Conservation (phyloP, 2,113 vertebrate genomes). For the Dipodomys stephensi region DNA sequence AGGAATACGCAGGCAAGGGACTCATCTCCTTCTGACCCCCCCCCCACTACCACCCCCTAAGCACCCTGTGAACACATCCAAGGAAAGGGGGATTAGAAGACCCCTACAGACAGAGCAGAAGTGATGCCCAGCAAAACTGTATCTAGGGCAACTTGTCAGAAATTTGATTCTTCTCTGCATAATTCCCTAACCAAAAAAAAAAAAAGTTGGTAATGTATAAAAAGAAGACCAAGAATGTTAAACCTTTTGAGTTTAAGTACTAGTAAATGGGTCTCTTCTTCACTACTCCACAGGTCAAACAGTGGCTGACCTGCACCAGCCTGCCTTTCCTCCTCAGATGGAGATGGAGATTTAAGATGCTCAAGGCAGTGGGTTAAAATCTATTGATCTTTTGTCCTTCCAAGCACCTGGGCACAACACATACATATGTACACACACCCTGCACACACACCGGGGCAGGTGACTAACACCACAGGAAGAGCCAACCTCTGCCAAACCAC, state of each 20-base stretch:
- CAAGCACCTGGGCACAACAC: neutral
- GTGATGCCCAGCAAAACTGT: neutral
- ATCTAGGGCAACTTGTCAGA: neutral
- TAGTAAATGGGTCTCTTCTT: neutral
- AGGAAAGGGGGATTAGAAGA: neutral
- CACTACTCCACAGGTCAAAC: neutral
- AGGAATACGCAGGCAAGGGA: neutral
- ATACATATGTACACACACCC: too few relatives aligned
- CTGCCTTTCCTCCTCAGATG: neutral
- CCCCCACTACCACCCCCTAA: neutral
- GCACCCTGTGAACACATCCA: neutral
- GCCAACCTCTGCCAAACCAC: neutral
- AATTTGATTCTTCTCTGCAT: neutral
- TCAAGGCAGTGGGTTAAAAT: neutral
- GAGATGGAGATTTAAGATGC: neutral
- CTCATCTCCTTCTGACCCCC: neutral
- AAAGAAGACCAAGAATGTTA: neutral
- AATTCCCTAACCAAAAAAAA: neutral
- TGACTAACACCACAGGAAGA: neutral
- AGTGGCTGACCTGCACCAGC: neutral
- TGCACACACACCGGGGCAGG: neutral
- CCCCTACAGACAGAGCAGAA: neutral
- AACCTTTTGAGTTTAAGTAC: neutral
- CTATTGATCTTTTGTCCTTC: neutral
- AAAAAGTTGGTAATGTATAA: neutral